phyloP scores from a whole-genome alignment of 2,113 vertebrate genomes.

The Anoura caudifer region DNA sequence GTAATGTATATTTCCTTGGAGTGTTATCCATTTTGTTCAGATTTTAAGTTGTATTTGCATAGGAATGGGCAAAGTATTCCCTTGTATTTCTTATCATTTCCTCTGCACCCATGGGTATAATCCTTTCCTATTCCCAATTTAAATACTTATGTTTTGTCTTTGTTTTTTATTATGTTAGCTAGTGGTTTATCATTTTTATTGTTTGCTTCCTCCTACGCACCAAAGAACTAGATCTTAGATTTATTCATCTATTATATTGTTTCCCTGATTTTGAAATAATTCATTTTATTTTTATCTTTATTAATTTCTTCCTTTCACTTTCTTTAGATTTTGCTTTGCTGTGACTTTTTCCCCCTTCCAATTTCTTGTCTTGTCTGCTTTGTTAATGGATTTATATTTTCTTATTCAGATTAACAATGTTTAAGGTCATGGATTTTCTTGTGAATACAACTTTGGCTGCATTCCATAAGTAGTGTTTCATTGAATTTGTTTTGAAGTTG shows the following conservation, averaged over 20 bases:
- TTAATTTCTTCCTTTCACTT: neutral
- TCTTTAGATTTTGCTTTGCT: neutral
- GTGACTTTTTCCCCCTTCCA: neutral
- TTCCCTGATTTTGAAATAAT: slow-evolving; percentile 4
- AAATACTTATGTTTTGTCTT: neutral
- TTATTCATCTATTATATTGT: neutral
- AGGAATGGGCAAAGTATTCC: neutral
- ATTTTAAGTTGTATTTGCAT: neutral
- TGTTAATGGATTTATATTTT: neutral
- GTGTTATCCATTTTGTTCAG: neutral
- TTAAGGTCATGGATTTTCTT: neutral
- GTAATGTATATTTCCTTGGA: slow-evolving; percentile 6
- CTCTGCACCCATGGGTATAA: neutral
- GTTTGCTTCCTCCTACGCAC: neutral
- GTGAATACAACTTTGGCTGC: neutral
- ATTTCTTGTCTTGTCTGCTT: neutral
- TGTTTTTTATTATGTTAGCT: neutral
- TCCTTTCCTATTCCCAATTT: neutral
- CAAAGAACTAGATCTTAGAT: neutral
- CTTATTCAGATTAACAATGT: neutral
- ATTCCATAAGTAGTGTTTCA: neutral
- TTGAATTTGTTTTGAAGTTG: neutral
- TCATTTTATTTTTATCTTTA: neutral
- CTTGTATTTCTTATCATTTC: slow-evolving; percentile 1
- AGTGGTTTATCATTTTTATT: slow-evolving; percentile 15